Evolutionary conservation across 2,888 invertebrate genomes (phyloP).

Genomic region (Adineta ricciae): DNA sequence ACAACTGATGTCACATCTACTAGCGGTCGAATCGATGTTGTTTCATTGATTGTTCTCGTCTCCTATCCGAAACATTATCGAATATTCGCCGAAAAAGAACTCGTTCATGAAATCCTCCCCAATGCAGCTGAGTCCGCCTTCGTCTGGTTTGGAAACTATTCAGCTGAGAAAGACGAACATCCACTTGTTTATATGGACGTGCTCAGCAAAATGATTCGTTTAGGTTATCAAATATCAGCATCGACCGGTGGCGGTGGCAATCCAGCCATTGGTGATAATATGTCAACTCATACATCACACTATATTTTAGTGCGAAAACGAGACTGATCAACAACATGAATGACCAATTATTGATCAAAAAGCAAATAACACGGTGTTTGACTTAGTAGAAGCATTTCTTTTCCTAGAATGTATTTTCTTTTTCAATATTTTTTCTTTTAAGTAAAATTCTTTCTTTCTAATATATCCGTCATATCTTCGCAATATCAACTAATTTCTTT

Average conservation of each 20-base stretch:
- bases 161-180: slow-evolving; percentile 17
- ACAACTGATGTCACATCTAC: background rate
- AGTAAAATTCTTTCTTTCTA: background rate
- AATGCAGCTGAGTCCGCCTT: background rate
- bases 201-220: background rate
- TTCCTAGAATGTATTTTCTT: background rate
- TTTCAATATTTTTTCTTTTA: background rate
- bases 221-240: slow-evolving; percentile 10
- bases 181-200: slow-evolving; percentile 18
- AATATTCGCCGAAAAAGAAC: slow-evolving; percentile 20
- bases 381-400: background rate
- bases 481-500: background rate
- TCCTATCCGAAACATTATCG: slow-evolving; percentile 22
- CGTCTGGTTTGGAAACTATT: slow-evolving; percentile 16
- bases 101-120: slow-evolving; percentile 6
- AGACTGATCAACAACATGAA: background rate
- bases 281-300: slow-evolving; percentile 10
- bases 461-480: background rate
- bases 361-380: background rate
- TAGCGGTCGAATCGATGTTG: background rate
- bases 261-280: slow-evolving; percentile 18
- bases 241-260: slow-evolving; percentile 14
- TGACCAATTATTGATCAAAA: background rate
- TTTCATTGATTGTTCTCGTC: slow-evolving; percentile 2
- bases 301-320: background rate